These are phyloP conservation scores for Oncorhynchus nerka DNA, from an alignment of 2,113 vertebrate genomes.

Conservation along the genomic window DNA sequence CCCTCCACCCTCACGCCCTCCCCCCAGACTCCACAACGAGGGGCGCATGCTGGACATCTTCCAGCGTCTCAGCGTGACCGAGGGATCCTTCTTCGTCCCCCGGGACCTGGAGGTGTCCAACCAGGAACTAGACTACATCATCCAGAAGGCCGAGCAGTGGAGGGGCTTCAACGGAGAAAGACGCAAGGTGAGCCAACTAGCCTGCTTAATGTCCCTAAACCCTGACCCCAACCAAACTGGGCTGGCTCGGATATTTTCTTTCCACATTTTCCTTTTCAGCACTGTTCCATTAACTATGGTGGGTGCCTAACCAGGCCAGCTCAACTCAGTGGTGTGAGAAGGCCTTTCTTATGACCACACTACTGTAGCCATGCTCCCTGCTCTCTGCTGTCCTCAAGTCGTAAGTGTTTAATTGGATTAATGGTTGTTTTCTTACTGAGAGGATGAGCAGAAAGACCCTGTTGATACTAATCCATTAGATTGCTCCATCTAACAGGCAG, in stretches of 20 bases:
- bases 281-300: no score
- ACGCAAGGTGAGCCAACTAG: constrained; percentile 77
- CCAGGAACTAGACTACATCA: constrained; percentile 86
- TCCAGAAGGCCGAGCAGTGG: constrained; percentile 90
- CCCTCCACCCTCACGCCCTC: constrained; percentile 13
- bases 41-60: constrained; percentile 83
- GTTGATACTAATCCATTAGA: constrained; percentile 44
- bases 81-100: constrained; percentile 81
- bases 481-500: constrained; percentile 29
- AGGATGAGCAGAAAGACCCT: constrained; percentile 31
- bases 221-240: no score
- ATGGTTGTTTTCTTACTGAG: constrained; percentile 43
- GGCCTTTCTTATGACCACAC: no score
- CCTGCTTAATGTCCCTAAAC: background rate
- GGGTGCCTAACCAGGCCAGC: no score
- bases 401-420: constrained; percentile 40
- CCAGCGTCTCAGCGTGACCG: constrained; percentile 77
- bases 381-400: constrained; percentile 25
- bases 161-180: constrained; percentile 86
- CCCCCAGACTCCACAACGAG: constrained; percentile 77
- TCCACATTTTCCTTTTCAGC: no score
- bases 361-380: background rate
- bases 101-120: constrained; percentile 88
- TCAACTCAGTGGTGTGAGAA: no score
- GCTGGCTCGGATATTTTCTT: no score